Base-by-base conservation (phyloP, 1,140 invertebrate species). In the Drosophila hydei region DNA sequence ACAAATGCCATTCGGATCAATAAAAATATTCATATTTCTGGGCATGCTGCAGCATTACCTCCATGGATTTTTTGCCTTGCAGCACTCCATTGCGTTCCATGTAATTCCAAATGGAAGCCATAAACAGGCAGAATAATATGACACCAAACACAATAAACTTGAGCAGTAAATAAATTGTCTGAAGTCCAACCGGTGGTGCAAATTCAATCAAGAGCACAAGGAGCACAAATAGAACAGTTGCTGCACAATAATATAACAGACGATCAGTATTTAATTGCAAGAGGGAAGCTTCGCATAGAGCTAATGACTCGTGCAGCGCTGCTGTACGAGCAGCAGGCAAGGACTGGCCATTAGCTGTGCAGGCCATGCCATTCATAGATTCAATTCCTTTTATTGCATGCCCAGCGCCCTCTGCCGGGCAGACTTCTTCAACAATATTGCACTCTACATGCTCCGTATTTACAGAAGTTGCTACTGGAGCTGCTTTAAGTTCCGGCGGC, bases 101-200 rank as follows among this genome's bases (percentile, higher is more conserved):
- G 63, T 93, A 93, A 90, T 96, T 95, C 96, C 96, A 97, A 73
- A 97, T 88, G 14, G 95, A 93, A 52, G 94, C 95, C 96, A 97
- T 96, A 65, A 96, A 94, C 30, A 96, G 69, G 62, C 93, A 93
- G 89, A 96, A 96, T 60, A 95, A 93, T 60, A 95, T 93, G 43
- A 95, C 78, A 14, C 93, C 93, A 12, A 94, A 94, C 38, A 96
- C 84, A 30, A 95, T 73, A 47, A 95, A 91, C 79, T 94, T 94
- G 3, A 92, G 59, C 65, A 94, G 76, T 72, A 94, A 92, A 52
- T 93, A 89, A 6, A 92, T 75, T 36, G 93, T 92, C n/a, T 85
- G 91, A 47, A 92, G 79, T 61, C 92, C 92, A 48, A 92, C 89
- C 2, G 92, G 92, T 2, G 90, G 74, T 2, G 77, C 36, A 52